Conservation (phyloP, 2,113 vertebrate species). For the Leptobrachium ailaonicum region DNA sequence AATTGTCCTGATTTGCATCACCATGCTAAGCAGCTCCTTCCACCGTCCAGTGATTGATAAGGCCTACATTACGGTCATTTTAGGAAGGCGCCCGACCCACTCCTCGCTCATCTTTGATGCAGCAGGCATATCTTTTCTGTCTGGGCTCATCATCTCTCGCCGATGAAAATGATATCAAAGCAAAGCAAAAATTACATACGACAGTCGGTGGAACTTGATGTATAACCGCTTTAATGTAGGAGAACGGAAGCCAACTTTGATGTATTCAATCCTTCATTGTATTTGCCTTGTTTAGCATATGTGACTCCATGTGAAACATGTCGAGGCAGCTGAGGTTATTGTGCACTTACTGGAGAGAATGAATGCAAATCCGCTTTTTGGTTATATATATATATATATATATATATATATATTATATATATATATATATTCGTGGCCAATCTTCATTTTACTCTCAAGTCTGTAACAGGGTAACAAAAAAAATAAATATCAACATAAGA, state of each 20-base stretch:
- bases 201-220: slow-evolving; percentile 29
- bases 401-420: neutral
- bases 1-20: no score
- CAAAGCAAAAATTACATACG: slow-evolving; percentile 19
- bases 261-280: slow-evolving; percentile 43
- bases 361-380: neutral
- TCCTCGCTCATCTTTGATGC: neutral
- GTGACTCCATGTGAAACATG: slow-evolving; percentile 28
- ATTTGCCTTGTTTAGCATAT: slow-evolving; percentile 34
- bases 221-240: slow-evolving; percentile 36
- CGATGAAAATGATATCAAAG: slow-evolving; percentile 35
- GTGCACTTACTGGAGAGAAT: neutral
- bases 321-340: slow-evolving; percentile 3
- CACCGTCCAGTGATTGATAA: no score
- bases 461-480: no score
- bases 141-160: slow-evolving; percentile 28
- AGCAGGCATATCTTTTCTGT: slow-evolving; percentile 7
- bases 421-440: neutral
- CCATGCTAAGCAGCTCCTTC: no score
- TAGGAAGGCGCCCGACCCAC: no score
- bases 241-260: slow-evolving; percentile 29
- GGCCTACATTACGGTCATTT: no score
- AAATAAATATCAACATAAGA: no score
- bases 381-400: neutral
- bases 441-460: neutral